A percentile compares a stretch with the other conserved stretches of the same genome.
Conservation (phyloP, 2,797 vertebrate genomes). For the Phyllotis vaccarum region DNA sequence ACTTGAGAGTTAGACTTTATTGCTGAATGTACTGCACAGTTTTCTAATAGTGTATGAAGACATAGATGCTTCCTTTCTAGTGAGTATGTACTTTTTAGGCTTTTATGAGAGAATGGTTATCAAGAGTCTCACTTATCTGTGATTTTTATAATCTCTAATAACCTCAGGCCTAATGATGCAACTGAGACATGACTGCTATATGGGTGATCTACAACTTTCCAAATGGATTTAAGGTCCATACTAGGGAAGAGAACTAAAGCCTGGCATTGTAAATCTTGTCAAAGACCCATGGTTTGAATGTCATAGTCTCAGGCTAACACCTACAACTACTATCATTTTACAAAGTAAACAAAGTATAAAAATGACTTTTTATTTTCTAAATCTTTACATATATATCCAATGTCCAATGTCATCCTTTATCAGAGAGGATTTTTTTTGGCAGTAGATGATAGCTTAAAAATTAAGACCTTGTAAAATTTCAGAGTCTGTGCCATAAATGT, state of each 20-base stretch:
- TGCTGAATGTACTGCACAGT: background rate
- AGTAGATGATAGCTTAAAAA: background rate
- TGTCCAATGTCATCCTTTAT: background rate
- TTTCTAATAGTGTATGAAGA: background rate
- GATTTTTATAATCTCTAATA: background rate
- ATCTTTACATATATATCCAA: background rate
- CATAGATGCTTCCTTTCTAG: background rate
- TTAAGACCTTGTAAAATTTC: background rate
- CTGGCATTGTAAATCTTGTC: background rate
- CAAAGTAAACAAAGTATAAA: background rate
- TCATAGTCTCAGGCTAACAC: background rate
- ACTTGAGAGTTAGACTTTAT: background rate
- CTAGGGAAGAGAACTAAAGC: background rate
- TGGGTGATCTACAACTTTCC: background rate
- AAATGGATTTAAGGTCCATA: background rate
- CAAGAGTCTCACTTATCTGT: background rate
- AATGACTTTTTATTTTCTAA: background rate
- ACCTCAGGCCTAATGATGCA: background rate
- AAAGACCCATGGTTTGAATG: background rate
- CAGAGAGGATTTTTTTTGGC: background rate
- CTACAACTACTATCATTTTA: background rate
- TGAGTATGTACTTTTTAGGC: background rate
- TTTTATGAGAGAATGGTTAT: no score
- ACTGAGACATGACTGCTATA: background rate
- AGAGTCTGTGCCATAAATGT: background rate